Evolutionary conservation across 2,797 vertebrate species (phyloP).

Genomic region (Netta rufina): DNA sequence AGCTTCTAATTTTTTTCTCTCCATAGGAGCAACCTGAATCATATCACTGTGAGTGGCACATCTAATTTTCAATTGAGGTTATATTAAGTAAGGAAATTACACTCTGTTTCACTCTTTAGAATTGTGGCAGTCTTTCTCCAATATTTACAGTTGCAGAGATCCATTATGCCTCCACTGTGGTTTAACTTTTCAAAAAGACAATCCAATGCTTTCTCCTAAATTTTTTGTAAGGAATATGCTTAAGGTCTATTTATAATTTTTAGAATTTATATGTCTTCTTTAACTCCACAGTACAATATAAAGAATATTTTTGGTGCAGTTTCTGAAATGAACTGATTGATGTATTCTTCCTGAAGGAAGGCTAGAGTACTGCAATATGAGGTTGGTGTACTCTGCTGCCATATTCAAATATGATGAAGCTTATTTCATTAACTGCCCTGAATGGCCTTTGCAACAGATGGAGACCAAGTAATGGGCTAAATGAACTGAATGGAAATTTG

Average conservation of each 20-base stretch:
- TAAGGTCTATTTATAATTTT: not conserved
- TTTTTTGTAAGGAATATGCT: not conserved
- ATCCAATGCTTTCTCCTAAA: not conserved
- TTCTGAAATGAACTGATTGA: not conserved
- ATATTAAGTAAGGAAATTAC: not conserved
- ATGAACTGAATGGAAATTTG: not conserved
- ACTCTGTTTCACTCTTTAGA: not conserved
- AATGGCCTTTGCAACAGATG: not conserved
- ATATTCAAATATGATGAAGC: not conserved
- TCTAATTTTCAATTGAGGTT: not conserved
- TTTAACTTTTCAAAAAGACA: not conserved
- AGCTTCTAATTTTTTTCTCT: not conserved
- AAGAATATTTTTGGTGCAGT: not conserved
- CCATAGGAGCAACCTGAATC: not conserved
- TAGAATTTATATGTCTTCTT: not conserved
- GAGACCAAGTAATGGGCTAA: not conserved
- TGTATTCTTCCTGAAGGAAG: not conserved
- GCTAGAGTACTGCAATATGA: not conserved
- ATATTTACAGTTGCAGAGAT: not conserved
- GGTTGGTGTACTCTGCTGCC: not conserved
- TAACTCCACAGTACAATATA: not conserved
- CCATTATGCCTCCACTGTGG: not conserved
- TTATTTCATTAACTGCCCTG: not conserved
- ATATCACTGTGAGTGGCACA: not conserved
- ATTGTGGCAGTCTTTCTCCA: not conserved